Conservation (phyloP, 2,888 invertebrate genomes). For the Xestoiulus laeticollis region DNA sequence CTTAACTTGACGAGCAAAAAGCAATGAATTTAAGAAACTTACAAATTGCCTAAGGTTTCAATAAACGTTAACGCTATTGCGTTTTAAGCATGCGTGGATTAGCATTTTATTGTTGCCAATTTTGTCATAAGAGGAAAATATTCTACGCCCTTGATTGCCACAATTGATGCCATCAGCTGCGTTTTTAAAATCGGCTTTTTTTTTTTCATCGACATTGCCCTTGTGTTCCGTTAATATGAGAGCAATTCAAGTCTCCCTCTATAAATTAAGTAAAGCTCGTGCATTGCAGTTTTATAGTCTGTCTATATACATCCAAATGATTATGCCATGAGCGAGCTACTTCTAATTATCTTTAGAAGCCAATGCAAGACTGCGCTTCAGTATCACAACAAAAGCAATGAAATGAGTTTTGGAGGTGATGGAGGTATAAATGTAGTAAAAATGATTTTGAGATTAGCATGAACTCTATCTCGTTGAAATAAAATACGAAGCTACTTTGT, state of each 20-base stretch:
- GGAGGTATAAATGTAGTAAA: slow-evolving; percentile 7
- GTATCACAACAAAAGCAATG: slow-evolving; percentile 25
- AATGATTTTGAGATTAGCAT: slow-evolving; percentile 30
- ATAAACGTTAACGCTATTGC: slow-evolving; percentile 6
- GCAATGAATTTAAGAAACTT: not conserved
- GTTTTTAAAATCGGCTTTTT: not conserved
- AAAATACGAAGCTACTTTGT: not conserved
- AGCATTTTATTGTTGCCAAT: slow-evolving; percentile 18
- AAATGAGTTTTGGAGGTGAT: slow-evolving; percentile 14
- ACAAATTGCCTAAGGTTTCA: slow-evolving; percentile 27
- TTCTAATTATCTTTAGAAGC: slow-evolving; percentile 25
- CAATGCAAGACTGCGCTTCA: not conserved
- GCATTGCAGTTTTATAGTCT: not conserved
- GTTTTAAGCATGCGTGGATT: not conserved
- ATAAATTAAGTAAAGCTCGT: slow-evolving; percentile 31
- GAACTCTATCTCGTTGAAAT: slow-evolving; percentile 16
- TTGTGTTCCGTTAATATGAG: not conserved
- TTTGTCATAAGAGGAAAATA: slow-evolving; percentile 24
- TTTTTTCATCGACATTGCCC: not conserved
- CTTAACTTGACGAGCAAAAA: slow-evolving; percentile 3
- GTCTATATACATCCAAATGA: not conserved
- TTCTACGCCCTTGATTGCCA: not conserved
- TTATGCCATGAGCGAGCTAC: not conserved
- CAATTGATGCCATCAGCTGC: slow-evolving; percentile 8
- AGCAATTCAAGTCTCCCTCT: slow-evolving; percentile 13